Conservation (phyloP, 1,140 invertebrate genomes). For the Zophobas atratus region DNA sequence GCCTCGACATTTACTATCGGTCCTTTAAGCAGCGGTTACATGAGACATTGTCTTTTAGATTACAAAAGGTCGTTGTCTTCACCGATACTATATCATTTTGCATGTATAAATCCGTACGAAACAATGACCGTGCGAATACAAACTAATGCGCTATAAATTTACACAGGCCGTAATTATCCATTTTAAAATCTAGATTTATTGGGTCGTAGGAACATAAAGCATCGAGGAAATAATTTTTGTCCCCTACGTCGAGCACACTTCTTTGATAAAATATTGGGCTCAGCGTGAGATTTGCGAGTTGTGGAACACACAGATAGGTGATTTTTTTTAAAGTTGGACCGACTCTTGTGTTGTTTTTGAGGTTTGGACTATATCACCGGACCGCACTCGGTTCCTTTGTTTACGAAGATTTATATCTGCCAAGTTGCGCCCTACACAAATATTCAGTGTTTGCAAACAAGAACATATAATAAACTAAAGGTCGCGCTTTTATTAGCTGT, state of each 20-base stretch:
- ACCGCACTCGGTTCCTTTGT: slow-evolving; percentile 22
- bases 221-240: slow-evolving; percentile 27
- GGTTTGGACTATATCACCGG: slow-evolving; percentile 15
- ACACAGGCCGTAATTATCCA: slow-evolving; percentile 25
- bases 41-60: slow-evolving; percentile 28
- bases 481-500: no score
- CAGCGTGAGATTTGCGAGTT: slow-evolving; percentile 27
- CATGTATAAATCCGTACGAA: slow-evolving; percentile 18
- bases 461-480: slow-evolving; percentile 2
- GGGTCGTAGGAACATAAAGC: slow-evolving; percentile 12
- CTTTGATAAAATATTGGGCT: slow-evolving; percentile 24
- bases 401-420: slow-evolving; percentile 25
- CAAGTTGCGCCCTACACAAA: slow-evolving; percentile 14
- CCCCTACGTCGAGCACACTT: neutral
- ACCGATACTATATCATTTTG: slow-evolving; percentile 27
- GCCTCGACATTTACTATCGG: slow-evolving; percentile 22
- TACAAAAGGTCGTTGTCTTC: slow-evolving; percentile 36
- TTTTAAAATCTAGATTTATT: slow-evolving; percentile 38
- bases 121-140: slow-evolving; percentile 30
- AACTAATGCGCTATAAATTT: slow-evolving; percentile 29
- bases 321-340: slow-evolving; percentile 19
- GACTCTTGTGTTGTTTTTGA: slow-evolving; percentile 17
- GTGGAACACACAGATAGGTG: slow-evolving; percentile 1
- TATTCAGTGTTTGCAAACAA: slow-evolving; percentile 13
- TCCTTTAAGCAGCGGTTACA: slow-evolving; percentile 23